Percentiles rank a stretch among this genome's conserved stretches.
phyloP scores from a whole-genome alignment of 2,797 vertebrate species.

The Chanos chanos region DNA sequence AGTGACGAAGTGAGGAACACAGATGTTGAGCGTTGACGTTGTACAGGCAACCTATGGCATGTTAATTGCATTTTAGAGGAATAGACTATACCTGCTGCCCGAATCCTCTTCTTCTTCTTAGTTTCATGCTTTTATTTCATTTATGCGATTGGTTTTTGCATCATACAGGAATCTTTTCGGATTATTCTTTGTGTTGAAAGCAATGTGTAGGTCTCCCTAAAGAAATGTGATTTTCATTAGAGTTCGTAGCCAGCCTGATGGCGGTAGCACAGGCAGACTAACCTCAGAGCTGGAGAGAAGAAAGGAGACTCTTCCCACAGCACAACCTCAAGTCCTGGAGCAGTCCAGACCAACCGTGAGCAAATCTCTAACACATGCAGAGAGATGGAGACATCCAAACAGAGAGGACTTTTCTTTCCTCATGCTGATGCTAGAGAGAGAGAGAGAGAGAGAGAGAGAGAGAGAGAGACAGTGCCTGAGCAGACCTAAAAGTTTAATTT shows the following conservation, averaged over 20 bases:
- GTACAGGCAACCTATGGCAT: no score
- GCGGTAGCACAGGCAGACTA: conserved; percentile 29
- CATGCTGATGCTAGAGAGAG: not conserved
- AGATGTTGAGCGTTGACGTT: no score
- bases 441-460: not conserved
- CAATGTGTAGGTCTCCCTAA: not conserved
- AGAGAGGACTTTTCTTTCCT: not conserved
- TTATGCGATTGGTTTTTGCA: not conserved
- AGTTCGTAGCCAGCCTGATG: conserved; percentile 7
- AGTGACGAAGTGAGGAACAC: conserved; percentile 7
- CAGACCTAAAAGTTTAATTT: no score
- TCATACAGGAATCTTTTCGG: not conserved
- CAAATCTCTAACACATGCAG: conserved; percentile 35
- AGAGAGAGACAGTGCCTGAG: no score
- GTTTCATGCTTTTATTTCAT: not conserved
- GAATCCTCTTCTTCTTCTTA: not conserved
- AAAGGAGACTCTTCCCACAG: conserved; percentile 16
- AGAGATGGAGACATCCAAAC: conserved; percentile 33
- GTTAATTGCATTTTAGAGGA: no score
- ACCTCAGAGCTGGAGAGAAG: conserved; percentile 29
- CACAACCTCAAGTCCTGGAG: no score
- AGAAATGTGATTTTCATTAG: conserved; percentile 28
- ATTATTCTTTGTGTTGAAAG: not conserved
- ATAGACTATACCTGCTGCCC: no score
- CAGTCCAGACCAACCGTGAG: conserved; percentile 30